These are phyloP conservation scores for Arenicola marina DNA, from an alignment of 2,888 invertebrate genomes.

Conservation along the genomic window DNA sequence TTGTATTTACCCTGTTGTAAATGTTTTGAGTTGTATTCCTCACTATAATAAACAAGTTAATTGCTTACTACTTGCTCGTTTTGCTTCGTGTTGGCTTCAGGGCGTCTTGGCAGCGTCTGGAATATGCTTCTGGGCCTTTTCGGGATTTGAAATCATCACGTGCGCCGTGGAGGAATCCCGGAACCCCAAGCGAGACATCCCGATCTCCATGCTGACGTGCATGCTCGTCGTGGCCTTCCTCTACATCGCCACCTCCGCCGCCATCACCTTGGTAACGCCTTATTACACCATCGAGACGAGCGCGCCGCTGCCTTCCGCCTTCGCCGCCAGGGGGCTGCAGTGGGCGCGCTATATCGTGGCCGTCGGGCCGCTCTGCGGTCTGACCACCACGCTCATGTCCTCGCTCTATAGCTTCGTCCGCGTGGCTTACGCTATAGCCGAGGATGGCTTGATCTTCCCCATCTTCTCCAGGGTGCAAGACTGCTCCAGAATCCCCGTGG, in stretches of 20 bases:
- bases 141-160: slow-evolving; percentile 62
- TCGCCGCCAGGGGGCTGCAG: slow-evolving; percentile 43
- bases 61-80: no score
- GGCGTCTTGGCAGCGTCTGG: slow-evolving; percentile 59
- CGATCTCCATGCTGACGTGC: slow-evolving; percentile 51
- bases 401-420: slow-evolving; percentile 14
- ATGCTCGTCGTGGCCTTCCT: slow-evolving; percentile 23
- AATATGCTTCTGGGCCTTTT: slow-evolving; percentile 62
- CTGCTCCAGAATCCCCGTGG: slow-evolving; percentile 21
- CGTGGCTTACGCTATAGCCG: slow-evolving; percentile 23
- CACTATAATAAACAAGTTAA: no score
- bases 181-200: slow-evolving; percentile 58
- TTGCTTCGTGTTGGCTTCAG: no score
- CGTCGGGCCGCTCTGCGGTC: slow-evolving; percentile 53
- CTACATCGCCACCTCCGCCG: slow-evolving; percentile 20
- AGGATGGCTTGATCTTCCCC: slow-evolving; percentile 27
- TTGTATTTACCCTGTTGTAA: no score
- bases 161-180: slow-evolving; percentile 61
- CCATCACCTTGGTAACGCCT: slow-evolving; percentile 27
- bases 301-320: slow-evolving; percentile 55
- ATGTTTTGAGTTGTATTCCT: no score
- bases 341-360: slow-evolving; percentile 58
- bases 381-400: slow-evolving; percentile 44
- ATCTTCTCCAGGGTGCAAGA: slow-evolving; percentile 12
- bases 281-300: slow-evolving; percentile 44